Base-by-base conservation (phyloP, 2,113 vertebrate genomes). In the Ariopsis seemanni region DNA sequence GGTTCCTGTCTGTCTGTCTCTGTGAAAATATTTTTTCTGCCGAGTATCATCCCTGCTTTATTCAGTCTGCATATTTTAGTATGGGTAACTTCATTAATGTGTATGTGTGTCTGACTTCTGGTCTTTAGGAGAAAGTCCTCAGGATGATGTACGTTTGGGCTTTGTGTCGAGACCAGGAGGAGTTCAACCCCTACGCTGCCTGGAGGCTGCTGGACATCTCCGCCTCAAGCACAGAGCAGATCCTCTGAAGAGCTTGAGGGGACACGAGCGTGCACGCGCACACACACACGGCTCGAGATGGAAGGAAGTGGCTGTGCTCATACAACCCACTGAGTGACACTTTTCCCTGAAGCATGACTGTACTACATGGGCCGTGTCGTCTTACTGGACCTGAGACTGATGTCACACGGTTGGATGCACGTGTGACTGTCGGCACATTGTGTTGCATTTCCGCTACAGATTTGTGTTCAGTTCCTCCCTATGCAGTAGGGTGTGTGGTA, bases 111-210 rank as follows among this genome's bases (percentile, higher is more conserved):
- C 2, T 53, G 86, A 48, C 63, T 67, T 57, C 67, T 75, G 30
- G 17, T 83, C 1, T 22, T n/a, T 93, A 99, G 98, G 97, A 97
- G 25, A 99, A 99, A 93, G 98, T 99, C 4, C 92, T 98, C 74
- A 89, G 97, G 85, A 99, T 98, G 97, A 96, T 98, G 91, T 98
- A 99, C 0, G 97, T 99, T 78, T 99, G 98, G 98, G 98, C 98
- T 0, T 95, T 99, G 18, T 99, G 98, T 94, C 94, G 98, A 63
- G 98, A 99, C 93, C 98, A 98, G 93, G 96, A 97, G 0, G 98
- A 99, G 83, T 96, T 99, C 57, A 97, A 99, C 92, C 97, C 98
- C 0, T 93, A 96, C 0, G 95, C 96, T 0, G 98, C 98, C 48
- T 99, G 98, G 98, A 96, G 98, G 90, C 94, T 99, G 0, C 92